Base-by-base conservation (phyloP, 2,797 vertebrate genomes). In the Pangasius larnaudii region DNA sequence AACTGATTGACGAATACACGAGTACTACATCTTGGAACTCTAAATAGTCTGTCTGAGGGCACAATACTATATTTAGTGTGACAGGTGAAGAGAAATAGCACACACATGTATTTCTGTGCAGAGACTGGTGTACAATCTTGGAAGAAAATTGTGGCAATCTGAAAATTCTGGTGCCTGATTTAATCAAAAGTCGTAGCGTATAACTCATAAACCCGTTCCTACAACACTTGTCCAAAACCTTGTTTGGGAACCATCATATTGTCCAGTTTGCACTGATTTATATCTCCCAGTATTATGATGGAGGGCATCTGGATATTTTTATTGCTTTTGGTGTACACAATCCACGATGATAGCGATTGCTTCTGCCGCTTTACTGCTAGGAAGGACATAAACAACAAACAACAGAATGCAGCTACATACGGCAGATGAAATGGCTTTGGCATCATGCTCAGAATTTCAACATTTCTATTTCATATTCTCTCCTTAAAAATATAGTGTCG, bases 271-370 rank as follows among this genome's bases (percentile, higher is more conserved):
- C 46, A 51, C 63, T 33, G 81, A 84, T 84, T 84, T 30, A 67
- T 22, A 67, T 67, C 61, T 51, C 39, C 81, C 81, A 84, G 9
- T 33, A 51, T n/a, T 84, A 36, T 67, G 27, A 9, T 51, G 27
- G 8, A 18, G n/a, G 42, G 63, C 61, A 84, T 84, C 81, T 84
- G 81, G 81, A 30, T 84, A 27, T 1, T 84, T 82, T 67, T 84
- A 84, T 84, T 51, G n/a, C 18, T 84, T n/a, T 19, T 84, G 81
- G 42, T 33, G 42, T 42, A 61, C 58, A 82, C 39, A 19, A 5
- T 33, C n/a, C 42, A 67, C 36, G 9, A 83, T 65, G 42, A 83
- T 30, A 49, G 59, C 3, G 58, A 49, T 42, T 11, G 61, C 39
- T 83, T 49, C 27, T 83, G 42, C 42, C 27, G 10, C 81, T 83